A percentile compares a stretch with the other conserved stretches of the same genome.
phyloP scores from a whole-genome alignment of 2,888 invertebrate genomes.

The Sinelater perroti region DNA sequence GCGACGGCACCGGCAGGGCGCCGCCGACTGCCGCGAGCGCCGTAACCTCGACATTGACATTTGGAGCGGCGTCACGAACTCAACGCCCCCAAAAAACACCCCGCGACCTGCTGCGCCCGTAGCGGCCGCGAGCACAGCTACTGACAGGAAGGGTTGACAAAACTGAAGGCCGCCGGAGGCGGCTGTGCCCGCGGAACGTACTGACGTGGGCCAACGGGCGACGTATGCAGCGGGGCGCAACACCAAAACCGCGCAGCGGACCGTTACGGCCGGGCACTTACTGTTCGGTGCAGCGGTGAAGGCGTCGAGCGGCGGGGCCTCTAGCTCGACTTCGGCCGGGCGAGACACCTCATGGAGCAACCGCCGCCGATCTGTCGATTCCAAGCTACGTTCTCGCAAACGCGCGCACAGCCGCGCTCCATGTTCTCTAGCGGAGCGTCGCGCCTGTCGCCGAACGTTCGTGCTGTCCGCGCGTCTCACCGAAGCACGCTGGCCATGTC shows the following conservation, averaged over 20 bases:
- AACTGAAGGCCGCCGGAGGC: no score
- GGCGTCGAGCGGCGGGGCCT: slow-evolving; percentile 12
- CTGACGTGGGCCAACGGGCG: no score
- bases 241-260: slow-evolving; percentile 4
- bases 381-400: slow-evolving; percentile 30
- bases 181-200: no score
- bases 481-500: slow-evolving; percentile 28
- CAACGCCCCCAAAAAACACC: slow-evolving; percentile 12
- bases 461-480: slow-evolving; percentile 5
- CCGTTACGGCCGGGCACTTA: slow-evolving; percentile 24
- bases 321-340: slow-evolving; percentile 27
- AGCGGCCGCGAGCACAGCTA: no score
- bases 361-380: slow-evolving; percentile 31
- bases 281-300: slow-evolving; percentile 17
- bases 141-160: no score
- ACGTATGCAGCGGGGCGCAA: no score
- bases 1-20: no score
- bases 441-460: neutral
- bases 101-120: neutral
- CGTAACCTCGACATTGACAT: slow-evolving; percentile 53
- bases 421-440: slow-evolving; percentile 16
- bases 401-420: slow-evolving; percentile 22
- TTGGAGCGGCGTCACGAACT: slow-evolving; percentile 31
- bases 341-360: slow-evolving; percentile 27
- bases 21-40: slow-evolving; percentile 1